Base-by-base conservation (phyloP, 2,888 invertebrate genomes). In the Pammene fasciana region DNA sequence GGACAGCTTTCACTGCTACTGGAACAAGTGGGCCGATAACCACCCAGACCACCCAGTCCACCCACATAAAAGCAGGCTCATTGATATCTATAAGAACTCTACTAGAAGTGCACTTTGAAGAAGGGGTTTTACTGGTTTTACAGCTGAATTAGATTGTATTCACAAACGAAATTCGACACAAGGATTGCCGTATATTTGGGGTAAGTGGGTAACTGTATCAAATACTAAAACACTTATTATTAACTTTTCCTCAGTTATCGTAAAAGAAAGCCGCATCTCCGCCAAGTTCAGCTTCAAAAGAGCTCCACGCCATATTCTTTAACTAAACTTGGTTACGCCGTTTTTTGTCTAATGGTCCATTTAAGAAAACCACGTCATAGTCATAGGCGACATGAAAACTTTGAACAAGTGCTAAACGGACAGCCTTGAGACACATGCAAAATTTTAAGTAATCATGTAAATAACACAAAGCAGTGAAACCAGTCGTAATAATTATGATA, bases 1-100 rank as follows among this genome's bases (percentile, higher is more conserved):
- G 84, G 77, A 9, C 77, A 74, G 82, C 87, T 88, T 87, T 87
- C 88, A 84, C 86, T 81, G 73, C 71, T 77, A 86, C 79, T 84
- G 79, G 81, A 83, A 86, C 87, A 86, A 50, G 50, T 50, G 50
- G 50, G 18, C 18, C 50, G 14, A 86, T 85, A 84, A 82, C 81
- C 80, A 81, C 50, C 50, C 18, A 18, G 26, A 82, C 81, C 80
- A 81, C 50, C 50, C 18, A 18, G 26, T 50, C 50, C 50, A 26
- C 86, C 85, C 79, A 82, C 85, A 72, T 76, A 73, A 71, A 70
- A 50, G 6, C 50, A 60, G 65, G 57, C 50, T 26, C 50, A 26
- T 50, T 14, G 18, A 50, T 26, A 11, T 50, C 50, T 50, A 50
- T 13, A 26, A 50, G 26, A 50, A 50, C 26, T 50, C 9, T 18